Evolutionary conservation across 2,797 vertebrate species (phyloP).

Genomic region (Clarias laeviceps): DNA sequence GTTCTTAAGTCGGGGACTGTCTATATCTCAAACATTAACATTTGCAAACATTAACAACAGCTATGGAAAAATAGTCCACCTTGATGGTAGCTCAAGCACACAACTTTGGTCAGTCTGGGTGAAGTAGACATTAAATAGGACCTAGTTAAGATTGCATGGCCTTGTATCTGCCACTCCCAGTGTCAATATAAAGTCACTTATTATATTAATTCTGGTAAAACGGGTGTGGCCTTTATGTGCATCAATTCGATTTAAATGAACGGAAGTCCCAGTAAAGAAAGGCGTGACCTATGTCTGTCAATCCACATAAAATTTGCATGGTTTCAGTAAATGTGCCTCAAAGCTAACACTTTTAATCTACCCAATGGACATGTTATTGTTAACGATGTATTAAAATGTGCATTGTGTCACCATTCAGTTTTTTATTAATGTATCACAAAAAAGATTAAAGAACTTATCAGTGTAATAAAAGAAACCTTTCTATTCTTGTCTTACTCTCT

Average conservation of each 20-base stretch:
- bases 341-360: neutral
- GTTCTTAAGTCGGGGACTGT: no score
- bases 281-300: neutral
- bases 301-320: neutral
- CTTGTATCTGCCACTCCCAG: neutral
- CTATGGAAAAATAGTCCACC: no score
- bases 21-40: no score
- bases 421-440: neutral
- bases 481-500: neutral
- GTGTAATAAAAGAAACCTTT: neutral
- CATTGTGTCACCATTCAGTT: neutral
- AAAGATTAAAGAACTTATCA: neutral
- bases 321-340: neutral
- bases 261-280: neutral
- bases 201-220: neutral
- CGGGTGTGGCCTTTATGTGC: neutral
- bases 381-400: neutral
- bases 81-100: no score
- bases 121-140: neutral
- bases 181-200: neutral
- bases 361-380: neutral
- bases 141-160: no score
- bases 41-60: no score
- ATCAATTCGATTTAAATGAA: neutral
- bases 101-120: neutral